Percentiles rank a stretch among this genome's conserved stretches.
Evolutionary conservation across 2,113 vertebrate species (phyloP).

Genomic region (Toxotes jaculatrix): DNA sequence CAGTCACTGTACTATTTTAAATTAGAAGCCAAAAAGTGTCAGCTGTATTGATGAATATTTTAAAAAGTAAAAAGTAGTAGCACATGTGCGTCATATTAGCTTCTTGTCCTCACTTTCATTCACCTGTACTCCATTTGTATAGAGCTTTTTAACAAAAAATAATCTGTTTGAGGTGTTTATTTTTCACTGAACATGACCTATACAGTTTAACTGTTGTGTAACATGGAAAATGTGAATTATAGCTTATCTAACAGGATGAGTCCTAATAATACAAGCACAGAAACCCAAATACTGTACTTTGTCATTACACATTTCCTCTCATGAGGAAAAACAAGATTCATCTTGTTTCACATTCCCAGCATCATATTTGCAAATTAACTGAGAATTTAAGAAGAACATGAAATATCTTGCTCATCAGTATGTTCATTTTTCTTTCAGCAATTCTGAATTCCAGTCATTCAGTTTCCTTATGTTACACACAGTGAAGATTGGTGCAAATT

Average conservation of each 20-base stretch:
- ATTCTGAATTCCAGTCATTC: background rate
- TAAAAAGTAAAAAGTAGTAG: background rate
- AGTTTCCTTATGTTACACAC: background rate
- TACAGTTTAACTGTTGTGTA: conserved; percentile 12
- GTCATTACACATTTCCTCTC: background rate
- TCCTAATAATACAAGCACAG: conserved; percentile 18
- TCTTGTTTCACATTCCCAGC: background rate
- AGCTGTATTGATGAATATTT: background rate
- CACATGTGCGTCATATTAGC: background rate
- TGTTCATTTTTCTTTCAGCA: background rate
- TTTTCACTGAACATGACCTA: conserved; percentile 17
- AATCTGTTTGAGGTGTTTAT: conserved; percentile 3
- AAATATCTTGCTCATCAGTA: background rate
- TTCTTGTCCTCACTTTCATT: background rate
- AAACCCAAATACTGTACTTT: conserved; percentile 8
- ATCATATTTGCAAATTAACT: background rate
- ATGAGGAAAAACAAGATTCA: background rate
- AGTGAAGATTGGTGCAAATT: conserved; percentile 1
- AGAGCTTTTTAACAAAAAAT: background rate
- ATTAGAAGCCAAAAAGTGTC: background rate
- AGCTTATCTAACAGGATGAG: conserved; percentile 8
- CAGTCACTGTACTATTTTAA: too few species aligned
- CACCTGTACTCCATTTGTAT: background rate
- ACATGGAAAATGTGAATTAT: conserved; percentile 2
- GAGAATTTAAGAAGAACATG: background rate